Evolutionary conservation across 2,113 vertebrate species (phyloP), one percentile per base, ranked within the genome.

Genomic region (Reinhardtius hippoglossoides): DNA sequence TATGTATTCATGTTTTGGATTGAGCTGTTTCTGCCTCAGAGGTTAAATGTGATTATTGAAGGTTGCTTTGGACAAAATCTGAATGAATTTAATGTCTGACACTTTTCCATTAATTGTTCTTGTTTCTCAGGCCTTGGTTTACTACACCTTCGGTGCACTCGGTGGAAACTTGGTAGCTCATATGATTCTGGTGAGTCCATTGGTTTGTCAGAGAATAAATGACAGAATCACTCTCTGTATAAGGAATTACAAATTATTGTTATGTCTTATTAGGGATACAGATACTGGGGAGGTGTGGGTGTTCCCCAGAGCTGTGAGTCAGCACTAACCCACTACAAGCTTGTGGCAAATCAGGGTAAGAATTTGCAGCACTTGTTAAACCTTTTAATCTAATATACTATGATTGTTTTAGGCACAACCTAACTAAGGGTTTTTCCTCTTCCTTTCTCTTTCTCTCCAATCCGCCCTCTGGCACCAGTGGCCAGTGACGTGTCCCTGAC

Each of bases 251-350:
- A 35, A 23, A 48, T 0, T 42, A 9, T 5, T 63, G 13, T 3
- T 57, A 3, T 65, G 2, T 59, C 27, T 65, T 18, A 82, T 26
- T 78, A 99, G 98, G 98, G 98, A 62, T 99, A 99, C 93, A 93
- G 98, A 2, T 99, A 99, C 90, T 99, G 97, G 97, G 97, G 96
- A 63, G 97, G 98, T 27, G 96, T 99, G 16, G 98, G 98, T 31
- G 98, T 99, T 73, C 96, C 98, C 57, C 98, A 99, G 75, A 99
- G 97, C 68, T 99, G 98, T 81, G 98, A 99, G 91, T 98, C 98
- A 18, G 98, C 98, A 0, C 93, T 99, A 62, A 99, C 98, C 1
- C 97, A 99, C 85, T 99, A 99, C 79, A 94, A 96, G 18, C 94
- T 98, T 2, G 98, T 99, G 61, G 97, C 98, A 62, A 99, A 97